These are phyloP conservation scores for Pinna nobilis DNA, from an alignment of 1,140 invertebrate species.

Conservation along the genomic window DNA sequence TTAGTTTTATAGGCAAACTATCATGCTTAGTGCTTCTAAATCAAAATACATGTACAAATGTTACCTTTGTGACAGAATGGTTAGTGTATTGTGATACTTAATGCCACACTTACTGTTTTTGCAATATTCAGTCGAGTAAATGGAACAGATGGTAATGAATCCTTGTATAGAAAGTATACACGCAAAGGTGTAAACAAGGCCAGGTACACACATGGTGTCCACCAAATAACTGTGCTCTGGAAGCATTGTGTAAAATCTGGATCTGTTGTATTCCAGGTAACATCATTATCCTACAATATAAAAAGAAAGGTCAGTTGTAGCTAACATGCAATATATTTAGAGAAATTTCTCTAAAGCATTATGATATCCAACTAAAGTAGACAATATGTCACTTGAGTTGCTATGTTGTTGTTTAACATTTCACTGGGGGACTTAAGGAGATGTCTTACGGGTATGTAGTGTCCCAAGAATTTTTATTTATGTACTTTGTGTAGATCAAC, in stretches of 20 bases:
- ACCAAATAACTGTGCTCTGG: constrained; percentile 84
- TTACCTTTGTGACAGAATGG: background rate
- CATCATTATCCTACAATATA: constrained; percentile 52
- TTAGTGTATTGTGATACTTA: background rate
- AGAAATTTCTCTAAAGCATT: too few relatives aligned
- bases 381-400: too few relatives aligned
- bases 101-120: constrained; percentile 56
- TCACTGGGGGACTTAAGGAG: too few relatives aligned
- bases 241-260: constrained; percentile 70
- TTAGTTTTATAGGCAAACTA: background rate
- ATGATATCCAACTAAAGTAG: too few relatives aligned
- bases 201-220: constrained; percentile 83
- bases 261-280: constrained; percentile 62
- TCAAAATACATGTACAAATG: background rate
- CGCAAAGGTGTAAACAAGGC: constrained; percentile 54
- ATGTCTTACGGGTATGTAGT: too few relatives aligned
- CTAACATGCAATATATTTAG: too few relatives aligned
- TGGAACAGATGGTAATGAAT: constrained; percentile 32
- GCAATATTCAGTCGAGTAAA: constrained; percentile 50
- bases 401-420: too few relatives aligned
- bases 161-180: constrained; percentile 44
- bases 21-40: background rate
- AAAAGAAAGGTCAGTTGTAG: constrained; percentile 11
- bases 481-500: too few relatives aligned
- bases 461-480: too few relatives aligned